Evolutionary conservation across 92 coral and sea anemone genomes (phyloP).

Genomic region (Palythoa heliodiscus): DNA sequence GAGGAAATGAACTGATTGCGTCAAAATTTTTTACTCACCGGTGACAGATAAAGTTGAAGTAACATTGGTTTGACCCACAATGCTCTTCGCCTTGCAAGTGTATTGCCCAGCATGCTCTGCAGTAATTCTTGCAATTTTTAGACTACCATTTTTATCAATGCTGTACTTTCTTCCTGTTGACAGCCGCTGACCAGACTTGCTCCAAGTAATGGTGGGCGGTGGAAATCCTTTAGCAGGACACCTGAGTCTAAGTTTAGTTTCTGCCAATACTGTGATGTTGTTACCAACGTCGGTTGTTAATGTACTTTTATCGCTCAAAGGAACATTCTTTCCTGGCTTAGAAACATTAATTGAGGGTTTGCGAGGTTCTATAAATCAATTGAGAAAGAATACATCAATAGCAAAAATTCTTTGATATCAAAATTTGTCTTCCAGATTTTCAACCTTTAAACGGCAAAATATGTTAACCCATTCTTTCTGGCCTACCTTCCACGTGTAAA

Average conservation of each 20-base stretch:
- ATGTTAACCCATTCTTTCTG: too few species aligned
- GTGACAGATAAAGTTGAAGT: slow-evolving; percentile 61
- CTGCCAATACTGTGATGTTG: slow-evolving; percentile 66
- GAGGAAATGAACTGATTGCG: background rate
- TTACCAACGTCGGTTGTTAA: slow-evolving; percentile 69
- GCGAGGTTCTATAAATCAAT: slow-evolving; percentile 13
- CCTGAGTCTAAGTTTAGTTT: slow-evolving; percentile 64
- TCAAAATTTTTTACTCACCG: slow-evolving; percentile 46
- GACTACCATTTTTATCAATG: slow-evolving; percentile 20
- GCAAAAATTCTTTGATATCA: background rate
- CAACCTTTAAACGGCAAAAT: too few species aligned
- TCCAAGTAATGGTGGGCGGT: slow-evolving; percentile 83
- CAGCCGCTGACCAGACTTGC: slow-evolving; percentile 66
- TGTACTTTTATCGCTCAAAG: slow-evolving; percentile 46
- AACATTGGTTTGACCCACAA: slow-evolving; percentile 58
- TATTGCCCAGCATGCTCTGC: slow-evolving; percentile 62
- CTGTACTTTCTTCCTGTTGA: slow-evolving; percentile 17
- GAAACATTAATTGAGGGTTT: slow-evolving; percentile 30
- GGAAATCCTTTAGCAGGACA: slow-evolving; percentile 93
- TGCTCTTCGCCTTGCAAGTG: slow-evolving; percentile 72
- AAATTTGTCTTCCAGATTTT: too few species aligned
- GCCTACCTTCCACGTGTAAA: too few species aligned
- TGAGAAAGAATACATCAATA: background rate
- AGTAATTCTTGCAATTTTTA: slow-evolving; percentile 5
- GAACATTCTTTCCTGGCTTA: slow-evolving; percentile 34